A percentile compares a stretch with the other conserved stretches of the same genome.
Conservation (phyloP, 2,113 vertebrate species). For the Oncorhynchus clarkii region DNA sequence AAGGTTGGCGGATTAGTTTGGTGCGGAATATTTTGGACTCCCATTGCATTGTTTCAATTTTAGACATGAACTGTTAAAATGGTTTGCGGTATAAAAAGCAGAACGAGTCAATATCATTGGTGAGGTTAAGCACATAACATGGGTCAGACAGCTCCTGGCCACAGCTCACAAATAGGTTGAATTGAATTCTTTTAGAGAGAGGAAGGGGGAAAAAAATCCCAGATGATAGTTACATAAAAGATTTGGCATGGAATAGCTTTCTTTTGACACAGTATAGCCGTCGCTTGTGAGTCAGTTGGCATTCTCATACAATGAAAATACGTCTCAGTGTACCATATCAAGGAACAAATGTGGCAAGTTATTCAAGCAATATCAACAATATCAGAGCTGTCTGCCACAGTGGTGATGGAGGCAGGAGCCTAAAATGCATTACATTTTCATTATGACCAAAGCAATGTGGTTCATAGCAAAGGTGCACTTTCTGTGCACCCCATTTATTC, state of each 20-base stretch:
- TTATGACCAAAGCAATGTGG: conserved; percentile 69
- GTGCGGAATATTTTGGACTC: too few species aligned
- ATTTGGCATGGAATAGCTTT: not conserved
- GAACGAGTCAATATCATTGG: not conserved
- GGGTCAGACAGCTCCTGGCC: not conserved
- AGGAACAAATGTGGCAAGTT: conserved; percentile 57
- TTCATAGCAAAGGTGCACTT: conserved; percentile 43
- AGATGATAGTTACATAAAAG: not conserved
- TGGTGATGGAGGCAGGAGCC: conserved; percentile 46
- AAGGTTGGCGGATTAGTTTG: conserved; percentile 25
- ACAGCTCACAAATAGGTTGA: conserved; percentile 25
- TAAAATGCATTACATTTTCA: conserved; percentile 78
- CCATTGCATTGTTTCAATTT: too few species aligned
- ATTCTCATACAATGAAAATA: conserved; percentile 34
- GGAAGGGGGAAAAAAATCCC: not conserved
- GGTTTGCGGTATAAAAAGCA: not conserved
- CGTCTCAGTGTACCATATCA: conserved; percentile 41
- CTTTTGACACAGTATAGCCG: not conserved
- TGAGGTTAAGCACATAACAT: not conserved
- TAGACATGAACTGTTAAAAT: not conserved
- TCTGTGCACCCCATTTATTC: conserved; percentile 75
- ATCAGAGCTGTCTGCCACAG: conserved; percentile 45
- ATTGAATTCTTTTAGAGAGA: conserved; percentile 29
- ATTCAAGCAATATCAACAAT: conserved; percentile 56
- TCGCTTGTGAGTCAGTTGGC: conserved; percentile 13